Evolutionary conservation across 2,888 invertebrate genomes (phyloP).

Genomic region (Scelioninae gen. 2): DNA sequence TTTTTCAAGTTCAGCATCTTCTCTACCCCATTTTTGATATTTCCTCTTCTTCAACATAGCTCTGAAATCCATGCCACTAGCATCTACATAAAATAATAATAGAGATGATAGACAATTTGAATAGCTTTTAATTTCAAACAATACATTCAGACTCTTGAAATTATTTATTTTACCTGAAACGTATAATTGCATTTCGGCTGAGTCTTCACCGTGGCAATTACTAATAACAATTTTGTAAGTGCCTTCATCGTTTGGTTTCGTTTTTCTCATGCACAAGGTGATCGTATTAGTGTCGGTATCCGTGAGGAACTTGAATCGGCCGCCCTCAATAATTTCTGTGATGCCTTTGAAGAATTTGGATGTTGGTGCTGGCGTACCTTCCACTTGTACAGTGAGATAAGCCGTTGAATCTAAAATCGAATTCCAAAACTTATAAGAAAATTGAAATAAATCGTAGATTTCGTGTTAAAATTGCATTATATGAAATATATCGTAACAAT

Average conservation of each 20-base stretch:
- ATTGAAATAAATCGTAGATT: neutral
- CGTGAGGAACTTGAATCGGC: slow-evolving; percentile 95
- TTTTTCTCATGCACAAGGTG: slow-evolving; percentile 95
- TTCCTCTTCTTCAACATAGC: slow-evolving; percentile 97
- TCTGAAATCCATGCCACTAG: slow-evolving; percentile 99
- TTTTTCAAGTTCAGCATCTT: slow-evolving; percentile 94
- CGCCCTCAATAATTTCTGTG: slow-evolving; percentile 94
- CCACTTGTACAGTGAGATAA: slow-evolving; percentile 93
- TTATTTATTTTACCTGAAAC: slow-evolving; percentile 86
- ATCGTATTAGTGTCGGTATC: slow-evolving; percentile 95
- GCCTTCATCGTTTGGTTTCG: slow-evolving; percentile 97
- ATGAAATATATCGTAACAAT: too few relatives aligned
- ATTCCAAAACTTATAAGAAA: neutral
- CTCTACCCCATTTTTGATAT: slow-evolving; percentile 94
- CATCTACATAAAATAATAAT: slow-evolving; percentile 78
- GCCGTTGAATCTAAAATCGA: slow-evolving; percentile 85
- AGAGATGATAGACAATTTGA: too few relatives aligned
- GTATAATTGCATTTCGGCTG: slow-evolving; percentile 96
- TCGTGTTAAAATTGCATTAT: too few relatives aligned
- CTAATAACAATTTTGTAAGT: slow-evolving; percentile 94
- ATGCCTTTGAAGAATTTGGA: slow-evolving; percentile 97
- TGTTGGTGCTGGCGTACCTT: slow-evolving; percentile 95
- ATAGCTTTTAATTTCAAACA: too few relatives aligned
- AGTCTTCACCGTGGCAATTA: slow-evolving; percentile 96
- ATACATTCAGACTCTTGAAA: too few relatives aligned